These are phyloP conservation scores for Capromys pilorides DNA, from an alignment of 2,797 vertebrate species.

Conservation along the genomic window DNA sequence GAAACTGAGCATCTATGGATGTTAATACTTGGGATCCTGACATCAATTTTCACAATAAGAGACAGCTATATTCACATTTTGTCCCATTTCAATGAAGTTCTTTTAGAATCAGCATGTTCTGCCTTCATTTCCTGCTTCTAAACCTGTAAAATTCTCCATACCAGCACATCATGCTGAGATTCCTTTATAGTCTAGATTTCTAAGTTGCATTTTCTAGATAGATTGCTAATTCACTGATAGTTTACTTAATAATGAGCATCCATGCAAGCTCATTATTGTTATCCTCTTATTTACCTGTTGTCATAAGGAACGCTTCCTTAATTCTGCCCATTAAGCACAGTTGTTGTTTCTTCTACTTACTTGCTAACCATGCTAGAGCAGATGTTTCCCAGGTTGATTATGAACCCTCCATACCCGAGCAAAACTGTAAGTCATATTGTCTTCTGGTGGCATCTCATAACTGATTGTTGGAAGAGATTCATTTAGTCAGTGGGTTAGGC, in stretches of 20 bases:
- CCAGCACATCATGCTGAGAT: background rate
- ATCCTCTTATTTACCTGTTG: background rate
- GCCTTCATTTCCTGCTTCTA: background rate
- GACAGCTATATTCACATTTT: background rate
- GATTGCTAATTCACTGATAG: background rate
- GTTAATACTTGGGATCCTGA: background rate
- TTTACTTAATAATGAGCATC: background rate
- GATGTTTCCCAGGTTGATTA: background rate
- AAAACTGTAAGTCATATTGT: background rate
- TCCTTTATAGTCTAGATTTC: background rate
- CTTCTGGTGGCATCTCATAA: background rate
- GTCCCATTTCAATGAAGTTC: background rate
- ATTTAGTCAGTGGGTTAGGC: background rate
- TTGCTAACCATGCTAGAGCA: background rate
- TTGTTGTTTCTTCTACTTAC: background rate
- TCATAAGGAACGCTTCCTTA: background rate
- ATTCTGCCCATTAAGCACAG: background rate
- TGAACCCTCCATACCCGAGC: background rate
- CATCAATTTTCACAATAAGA: background rate
- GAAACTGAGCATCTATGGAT: background rate
- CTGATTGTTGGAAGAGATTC: background rate
- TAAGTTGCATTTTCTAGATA: background rate
- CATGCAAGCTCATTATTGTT: background rate
- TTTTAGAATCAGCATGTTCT: background rate
- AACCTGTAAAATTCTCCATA: background rate